Conservation (phyloP, 1,140 invertebrate species). For the Propsilocerus akamusi region DNA sequence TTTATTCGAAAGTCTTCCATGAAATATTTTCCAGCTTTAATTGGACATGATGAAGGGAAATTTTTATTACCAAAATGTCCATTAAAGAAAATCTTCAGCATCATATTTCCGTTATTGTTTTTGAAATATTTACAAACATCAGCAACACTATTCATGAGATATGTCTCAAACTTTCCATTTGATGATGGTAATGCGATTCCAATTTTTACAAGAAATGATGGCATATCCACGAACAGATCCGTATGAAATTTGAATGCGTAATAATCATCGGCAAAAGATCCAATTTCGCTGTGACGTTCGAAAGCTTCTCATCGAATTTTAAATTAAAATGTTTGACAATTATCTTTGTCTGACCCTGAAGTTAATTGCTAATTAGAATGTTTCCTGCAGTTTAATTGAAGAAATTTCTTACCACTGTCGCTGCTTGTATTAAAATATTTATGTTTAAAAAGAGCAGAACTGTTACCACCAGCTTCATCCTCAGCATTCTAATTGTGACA, state of each 20-base stretch:
- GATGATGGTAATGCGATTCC: not conserved
- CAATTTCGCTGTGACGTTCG: not conserved
- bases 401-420: no score
- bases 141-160: not conserved
- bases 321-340: not conserved
- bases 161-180: not conserved
- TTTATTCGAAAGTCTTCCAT: not conserved
- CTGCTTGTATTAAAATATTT: no score
- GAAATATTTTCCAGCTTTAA: not conserved
- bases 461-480: no score
- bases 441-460: no score
- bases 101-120: not conserved
- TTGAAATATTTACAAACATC: slow-evolving; percentile 2
- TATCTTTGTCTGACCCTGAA: no score
- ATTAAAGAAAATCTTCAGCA: not conserved
- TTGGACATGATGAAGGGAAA: not conserved
- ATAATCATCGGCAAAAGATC: not conserved
- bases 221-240: not conserved
- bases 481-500: no score
- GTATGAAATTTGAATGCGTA: not conserved
- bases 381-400: no score
- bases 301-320: not conserved
- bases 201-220: not conserved
- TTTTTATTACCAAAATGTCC: not conserved
- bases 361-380: no score